These are phyloP conservation scores for Scaptomyza pallida DNA, from an alignment of 1,140 invertebrate species.

Conservation along the genomic window DNA sequence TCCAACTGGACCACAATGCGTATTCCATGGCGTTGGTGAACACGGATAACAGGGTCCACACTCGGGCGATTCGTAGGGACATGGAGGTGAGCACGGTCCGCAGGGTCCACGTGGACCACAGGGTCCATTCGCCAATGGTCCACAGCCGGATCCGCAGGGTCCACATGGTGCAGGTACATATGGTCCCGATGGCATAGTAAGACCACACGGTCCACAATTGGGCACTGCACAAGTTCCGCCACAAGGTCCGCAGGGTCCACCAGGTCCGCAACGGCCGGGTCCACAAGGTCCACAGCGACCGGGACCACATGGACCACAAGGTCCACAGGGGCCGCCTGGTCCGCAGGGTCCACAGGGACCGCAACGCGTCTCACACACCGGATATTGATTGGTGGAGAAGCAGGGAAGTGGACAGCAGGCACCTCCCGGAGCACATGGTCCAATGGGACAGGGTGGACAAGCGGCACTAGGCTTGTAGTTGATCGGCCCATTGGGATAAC, in stretches of 20 bases:
- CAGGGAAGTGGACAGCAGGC: slow-evolving; percentile 69
- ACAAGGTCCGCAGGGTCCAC: slow-evolving; percentile 41
- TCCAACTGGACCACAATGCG: slow-evolving; percentile 72
- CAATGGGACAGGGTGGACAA: slow-evolving; percentile 74
- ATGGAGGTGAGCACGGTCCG: slow-evolving; percentile 64
- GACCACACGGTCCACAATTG: slow-evolving; percentile 51
- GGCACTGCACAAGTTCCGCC: slow-evolving; percentile 40
- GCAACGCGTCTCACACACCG: slow-evolving; percentile 63
- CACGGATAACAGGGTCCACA: slow-evolving; percentile 76
- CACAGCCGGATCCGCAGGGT: slow-evolving; percentile 65
- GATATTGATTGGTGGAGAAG: slow-evolving; percentile 74
- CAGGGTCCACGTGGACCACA: slow-evolving; percentile 64
- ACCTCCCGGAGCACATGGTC: slow-evolving; percentile 64
- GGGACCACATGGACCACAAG: slow-evolving; percentile 58
- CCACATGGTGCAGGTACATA: slow-evolving; percentile 45
- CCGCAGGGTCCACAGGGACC: slow-evolving; percentile 71
- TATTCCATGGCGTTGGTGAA: slow-evolving; percentile 75
- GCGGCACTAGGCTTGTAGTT: slow-evolving; percentile 77
- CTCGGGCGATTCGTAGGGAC: slow-evolving; percentile 73
- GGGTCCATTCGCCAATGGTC: slow-evolving; percentile 56
- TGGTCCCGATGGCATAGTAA: neutral
- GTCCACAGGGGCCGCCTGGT: slow-evolving; percentile 66
- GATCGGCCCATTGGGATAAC: slow-evolving; percentile 77
- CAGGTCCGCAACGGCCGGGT: slow-evolving; percentile 59
- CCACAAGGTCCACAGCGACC: slow-evolving; percentile 53